A percentile compares a stretch with the other conserved stretches of the same genome.
Conservation (phyloP, 2,888 invertebrate genomes). For the Clepsis dumicolana region DNA sequence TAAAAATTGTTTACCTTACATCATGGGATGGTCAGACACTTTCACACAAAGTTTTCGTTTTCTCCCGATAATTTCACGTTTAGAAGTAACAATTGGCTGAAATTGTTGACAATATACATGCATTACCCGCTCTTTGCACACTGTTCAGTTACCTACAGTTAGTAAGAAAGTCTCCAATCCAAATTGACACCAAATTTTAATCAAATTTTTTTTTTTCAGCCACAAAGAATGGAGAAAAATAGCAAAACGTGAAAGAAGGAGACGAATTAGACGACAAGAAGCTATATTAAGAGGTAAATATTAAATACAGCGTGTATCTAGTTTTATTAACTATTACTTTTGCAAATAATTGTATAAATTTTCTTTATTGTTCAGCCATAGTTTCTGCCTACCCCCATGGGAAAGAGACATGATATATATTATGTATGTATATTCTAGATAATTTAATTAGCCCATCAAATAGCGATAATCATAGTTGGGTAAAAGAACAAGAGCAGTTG, state of each 20-base stretch:
- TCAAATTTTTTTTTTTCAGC: conserved; percentile 66
- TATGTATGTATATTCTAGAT: conserved; percentile 34
- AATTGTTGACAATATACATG: too few species aligned
- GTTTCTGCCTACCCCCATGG: too few species aligned
- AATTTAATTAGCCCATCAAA: conserved; percentile 47
- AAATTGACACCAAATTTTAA: not conserved
- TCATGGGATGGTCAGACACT: conserved; percentile 37
- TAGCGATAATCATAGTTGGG: conserved; percentile 82
- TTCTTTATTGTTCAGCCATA: too few species aligned
- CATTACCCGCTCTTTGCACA: too few species aligned
- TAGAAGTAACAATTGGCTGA: too few species aligned
- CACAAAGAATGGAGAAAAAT: conserved; percentile 91
- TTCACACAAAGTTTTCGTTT: not conserved
- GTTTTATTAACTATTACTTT: too few species aligned
- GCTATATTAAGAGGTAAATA: conserved; percentile 86
- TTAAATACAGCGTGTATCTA: conserved; percentile 2
- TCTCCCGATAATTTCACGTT: not conserved
- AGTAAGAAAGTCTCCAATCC: not conserved
- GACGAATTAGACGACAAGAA: conserved; percentile 86
- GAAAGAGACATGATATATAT: conserved; percentile 3
- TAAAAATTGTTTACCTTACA: not conserved
- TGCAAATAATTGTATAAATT: too few species aligned
- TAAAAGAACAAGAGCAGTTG: conserved; percentile 81
- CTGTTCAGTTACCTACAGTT: not conserved
- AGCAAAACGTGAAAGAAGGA: conserved; percentile 90